phyloP scores from a whole-genome alignment of 2,888 invertebrate genomes.

The Hofmannophila pseudospretella region DNA sequence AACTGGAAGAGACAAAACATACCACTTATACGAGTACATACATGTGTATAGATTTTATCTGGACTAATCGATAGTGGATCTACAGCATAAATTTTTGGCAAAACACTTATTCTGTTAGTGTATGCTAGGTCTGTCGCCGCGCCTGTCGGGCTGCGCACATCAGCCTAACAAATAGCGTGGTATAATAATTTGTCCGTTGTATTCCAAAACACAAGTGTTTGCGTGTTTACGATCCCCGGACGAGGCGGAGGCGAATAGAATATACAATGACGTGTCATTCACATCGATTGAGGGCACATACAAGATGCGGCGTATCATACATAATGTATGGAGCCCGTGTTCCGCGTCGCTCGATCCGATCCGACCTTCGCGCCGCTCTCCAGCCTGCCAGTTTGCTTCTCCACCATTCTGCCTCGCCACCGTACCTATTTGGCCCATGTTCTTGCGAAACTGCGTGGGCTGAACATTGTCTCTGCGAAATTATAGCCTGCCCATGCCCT shows the following conservation, averaged over 20 bases:
- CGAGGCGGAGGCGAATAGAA: constrained; percentile 65
- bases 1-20: neutral
- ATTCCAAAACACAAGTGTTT: constrained; percentile 64
- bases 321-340: constrained; percentile 56
- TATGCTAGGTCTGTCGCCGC: constrained; percentile 1
- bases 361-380: constrained; percentile 36
- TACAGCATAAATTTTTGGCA: no score
- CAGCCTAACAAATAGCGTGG: constrained; percentile 17
- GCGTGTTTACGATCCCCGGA: constrained; percentile 68
- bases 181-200: constrained; percentile 47
- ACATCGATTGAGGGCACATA: constrained; percentile 71
- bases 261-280: constrained; percentile 74
- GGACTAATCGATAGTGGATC: no score
- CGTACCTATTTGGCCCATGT: constrained; percentile 4
- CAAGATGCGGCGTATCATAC: constrained; percentile 60
- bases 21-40: no score
- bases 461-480: constrained; percentile 10
- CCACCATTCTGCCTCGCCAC: constrained; percentile 3
- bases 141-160: constrained; percentile 9
- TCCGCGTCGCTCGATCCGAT: constrained; percentile 40
- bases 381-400: constrained; percentile 3
- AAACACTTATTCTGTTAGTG: no score
- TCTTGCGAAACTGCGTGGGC: constrained; percentile 22
- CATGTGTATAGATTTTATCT: no score
- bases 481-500: constrained; percentile 5